Evolutionary conservation across 2,113 vertebrate species (phyloP).

Genomic region (Dromiciops gliroides): DNA sequence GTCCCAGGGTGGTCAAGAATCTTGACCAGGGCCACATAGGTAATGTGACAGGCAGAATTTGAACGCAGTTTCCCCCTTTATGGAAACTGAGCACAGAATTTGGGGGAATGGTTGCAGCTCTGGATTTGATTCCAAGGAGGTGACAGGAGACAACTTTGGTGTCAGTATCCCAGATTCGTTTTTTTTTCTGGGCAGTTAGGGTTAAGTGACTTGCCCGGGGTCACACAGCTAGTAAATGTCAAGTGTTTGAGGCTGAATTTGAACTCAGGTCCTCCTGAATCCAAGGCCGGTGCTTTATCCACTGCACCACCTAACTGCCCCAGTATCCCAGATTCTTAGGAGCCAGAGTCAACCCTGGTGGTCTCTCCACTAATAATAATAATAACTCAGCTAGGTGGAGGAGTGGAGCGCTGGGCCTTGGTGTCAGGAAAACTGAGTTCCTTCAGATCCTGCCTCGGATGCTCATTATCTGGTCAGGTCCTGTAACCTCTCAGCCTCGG

Average conservation of each 20-base stretch:
- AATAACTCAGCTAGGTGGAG: not conserved
- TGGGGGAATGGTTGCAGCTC: not conserved
- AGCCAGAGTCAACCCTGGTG: not conserved
- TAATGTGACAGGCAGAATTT: not conserved
- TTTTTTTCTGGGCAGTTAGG: too few species aligned
- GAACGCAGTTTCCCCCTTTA: not conserved
- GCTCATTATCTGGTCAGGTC: not conserved
- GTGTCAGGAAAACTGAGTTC: not conserved
- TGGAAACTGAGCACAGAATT: not conserved
- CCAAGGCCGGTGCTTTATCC: too few species aligned
- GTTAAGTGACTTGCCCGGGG: too few species aligned
- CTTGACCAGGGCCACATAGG: not conserved
- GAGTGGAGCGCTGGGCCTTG: not conserved
- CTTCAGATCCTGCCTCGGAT: not conserved
- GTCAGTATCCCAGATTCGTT: too few species aligned
- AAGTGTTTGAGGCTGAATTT: too few species aligned
- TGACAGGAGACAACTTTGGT: too few species aligned
- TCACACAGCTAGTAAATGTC: too few species aligned
- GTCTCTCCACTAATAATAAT: not conserved
- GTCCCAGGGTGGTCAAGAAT: too few species aligned
- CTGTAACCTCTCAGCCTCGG: not conserved
- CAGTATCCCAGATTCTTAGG: not conserved
- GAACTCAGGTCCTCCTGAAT: too few species aligned
- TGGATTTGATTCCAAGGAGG: not conserved
- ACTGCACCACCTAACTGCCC: too few species aligned